Conservation (phyloP, 2,113 vertebrate genomes). For the Propithecus coquereli region DNA sequence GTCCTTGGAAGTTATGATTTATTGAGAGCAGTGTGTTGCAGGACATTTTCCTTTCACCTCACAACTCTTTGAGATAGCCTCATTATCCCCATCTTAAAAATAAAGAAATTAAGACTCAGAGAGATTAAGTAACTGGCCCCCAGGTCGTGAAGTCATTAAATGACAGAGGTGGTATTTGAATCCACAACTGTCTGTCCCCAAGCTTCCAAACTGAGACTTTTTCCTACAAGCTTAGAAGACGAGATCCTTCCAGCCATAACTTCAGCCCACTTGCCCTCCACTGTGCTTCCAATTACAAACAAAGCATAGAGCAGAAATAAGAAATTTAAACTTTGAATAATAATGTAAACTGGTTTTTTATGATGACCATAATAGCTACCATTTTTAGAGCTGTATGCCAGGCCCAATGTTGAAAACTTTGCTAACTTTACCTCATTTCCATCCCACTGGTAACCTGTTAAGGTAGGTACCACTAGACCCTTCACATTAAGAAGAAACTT, state of each 20-base stretch:
- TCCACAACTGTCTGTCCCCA: neutral
- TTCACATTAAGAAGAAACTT: neutral
- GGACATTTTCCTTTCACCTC: neutral
- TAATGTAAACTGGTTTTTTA: neutral
- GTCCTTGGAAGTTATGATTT: neutral
- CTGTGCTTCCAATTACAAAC: neutral
- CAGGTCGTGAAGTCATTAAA: neutral
- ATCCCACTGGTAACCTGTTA: neutral
- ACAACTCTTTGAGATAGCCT: neutral
- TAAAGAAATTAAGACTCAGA: neutral
- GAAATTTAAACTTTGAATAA: neutral
- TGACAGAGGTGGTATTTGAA: neutral
- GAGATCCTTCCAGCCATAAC: neutral
- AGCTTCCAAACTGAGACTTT: neutral
- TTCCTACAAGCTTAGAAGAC: neutral
- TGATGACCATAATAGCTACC: neutral
- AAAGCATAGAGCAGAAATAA: neutral
- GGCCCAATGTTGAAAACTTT: neutral
- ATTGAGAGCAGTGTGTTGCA: neutral
- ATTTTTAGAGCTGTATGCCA: neutral
- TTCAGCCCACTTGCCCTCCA: neutral
- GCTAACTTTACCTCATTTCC: neutral
- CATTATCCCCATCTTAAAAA: neutral
- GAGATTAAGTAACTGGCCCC: neutral
- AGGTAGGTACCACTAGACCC: neutral